Evolutionary conservation across 2,888 invertebrate species (phyloP).

Genomic region (Eupithecia tripunctaria): DNA sequence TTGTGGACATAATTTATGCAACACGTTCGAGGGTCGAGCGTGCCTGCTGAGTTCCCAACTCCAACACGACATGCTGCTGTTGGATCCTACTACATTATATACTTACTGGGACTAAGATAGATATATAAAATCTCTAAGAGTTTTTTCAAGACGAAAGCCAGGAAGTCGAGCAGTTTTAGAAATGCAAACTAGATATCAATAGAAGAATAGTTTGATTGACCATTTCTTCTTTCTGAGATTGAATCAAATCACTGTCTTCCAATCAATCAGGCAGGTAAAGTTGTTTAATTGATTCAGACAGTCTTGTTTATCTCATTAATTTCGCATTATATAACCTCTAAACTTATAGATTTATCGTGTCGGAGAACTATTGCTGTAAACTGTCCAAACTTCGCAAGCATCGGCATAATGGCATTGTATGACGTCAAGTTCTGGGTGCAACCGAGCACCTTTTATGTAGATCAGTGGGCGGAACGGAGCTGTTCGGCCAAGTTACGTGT

Average conservation of each 20-base stretch:
- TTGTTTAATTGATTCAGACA: neutral
- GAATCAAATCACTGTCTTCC: neutral
- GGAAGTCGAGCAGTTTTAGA: neutral
- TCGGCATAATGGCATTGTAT: constrained; percentile 56
- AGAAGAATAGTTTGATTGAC: neutral
- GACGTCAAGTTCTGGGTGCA: constrained; percentile 50
- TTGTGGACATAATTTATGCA: constrained; percentile 49
- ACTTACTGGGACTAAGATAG: neutral
- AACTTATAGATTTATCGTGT: neutral
- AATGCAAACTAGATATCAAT: neutral
- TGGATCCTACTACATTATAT: constrained; percentile 5
- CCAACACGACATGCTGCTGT: constrained; percentile 29
- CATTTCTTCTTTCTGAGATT: neutral
- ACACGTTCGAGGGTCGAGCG: constrained; percentile 43
- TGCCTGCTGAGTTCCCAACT: constrained; percentile 31
- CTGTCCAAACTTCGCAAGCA: constrained; percentile 47
- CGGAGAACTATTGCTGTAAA: constrained; percentile 14
- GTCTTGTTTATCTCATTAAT: neutral
- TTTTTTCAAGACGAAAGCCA: neutral
- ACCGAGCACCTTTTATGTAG: constrained; percentile 48
- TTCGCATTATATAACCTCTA: neutral
- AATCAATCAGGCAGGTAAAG: neutral
- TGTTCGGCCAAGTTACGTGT: constrained; percentile 46
- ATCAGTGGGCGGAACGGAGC: constrained; percentile 41
- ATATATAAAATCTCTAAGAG: neutral